Base-by-base conservation (phyloP, 2,113 vertebrate species). In the Prinia subflava region DNA sequence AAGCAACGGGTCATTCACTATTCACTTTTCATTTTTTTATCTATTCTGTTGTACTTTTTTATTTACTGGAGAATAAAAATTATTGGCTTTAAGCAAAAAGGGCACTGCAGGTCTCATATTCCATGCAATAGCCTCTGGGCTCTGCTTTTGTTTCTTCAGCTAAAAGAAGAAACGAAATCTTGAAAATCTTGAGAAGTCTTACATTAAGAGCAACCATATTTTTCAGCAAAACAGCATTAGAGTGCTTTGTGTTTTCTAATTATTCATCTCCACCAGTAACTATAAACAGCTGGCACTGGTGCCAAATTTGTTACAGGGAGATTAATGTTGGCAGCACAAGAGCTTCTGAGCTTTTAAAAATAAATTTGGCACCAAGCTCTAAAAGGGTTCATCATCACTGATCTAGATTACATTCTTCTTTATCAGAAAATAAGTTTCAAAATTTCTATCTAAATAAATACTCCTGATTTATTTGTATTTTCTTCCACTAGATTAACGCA, bases 261-360 rank as follows among this genome's bases (percentile, higher is more conserved):
- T 74, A 65, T 67, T 94, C 50, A 77, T 57, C 71, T 93, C 63
- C 7, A 90, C 39, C 35, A 77, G 71, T 63, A 83, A 88, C 70
- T 1, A 3, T 53, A 80, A 90, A 85, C 53, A 69, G 44, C 49
- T 53, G 70, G n/a, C n/a, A 62, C 28, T 50, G 35, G 63, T 88
- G 64, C 59, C 76, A 94, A 39, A 37, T 83, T 88, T 41, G 22
- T 55, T 76, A 83, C 33, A 65, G 46, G 67, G 63, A 90, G 85
- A 88, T 93, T 93, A 90, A 76, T 79, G 62, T 25, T 93, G 88
- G 94, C 83, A 94, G 64, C 59, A 50, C 24, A 83, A 19, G 23
- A 93, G 47, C 20, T 83, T 80, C 82, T 86, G 50, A 90, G 76
- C 28, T 88, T 83, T 90, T 70, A 2, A 44, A 95, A 93, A 93